These are phyloP conservation scores for Sigmodon hispidus DNA, from an alignment of 2,113 vertebrate genomes.

Conservation along the genomic window DNA sequence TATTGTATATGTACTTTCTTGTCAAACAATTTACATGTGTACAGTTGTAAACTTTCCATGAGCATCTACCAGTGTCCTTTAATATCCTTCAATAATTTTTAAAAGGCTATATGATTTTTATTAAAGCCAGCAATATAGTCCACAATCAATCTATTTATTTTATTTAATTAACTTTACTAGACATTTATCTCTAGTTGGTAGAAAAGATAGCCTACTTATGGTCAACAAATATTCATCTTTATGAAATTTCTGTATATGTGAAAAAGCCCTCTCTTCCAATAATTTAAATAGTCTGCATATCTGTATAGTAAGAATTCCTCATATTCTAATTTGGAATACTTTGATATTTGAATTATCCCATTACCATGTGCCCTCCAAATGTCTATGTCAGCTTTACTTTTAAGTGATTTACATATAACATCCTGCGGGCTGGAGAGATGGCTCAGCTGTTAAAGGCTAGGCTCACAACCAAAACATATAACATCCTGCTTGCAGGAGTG, in stretches of 20 bases:
- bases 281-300: neutral
- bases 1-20: neutral
- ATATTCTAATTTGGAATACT: neutral
- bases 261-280: neutral
- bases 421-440: neutral
- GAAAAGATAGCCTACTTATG: neutral
- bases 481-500: neutral
- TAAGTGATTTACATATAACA: neutral
- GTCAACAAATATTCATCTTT: neutral
- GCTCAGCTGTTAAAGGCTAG: too few relatives aligned
- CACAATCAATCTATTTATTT: neutral
- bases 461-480: too few relatives aligned
- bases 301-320: neutral
- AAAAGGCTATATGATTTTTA: neutral
- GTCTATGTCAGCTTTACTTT: neutral
- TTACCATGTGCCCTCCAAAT: neutral
- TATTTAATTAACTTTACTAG: constrained; percentile 30
- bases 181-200: neutral
- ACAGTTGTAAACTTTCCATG: constrained; percentile 46
- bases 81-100: constrained; percentile 30
- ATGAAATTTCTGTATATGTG: neutral
- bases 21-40: neutral
- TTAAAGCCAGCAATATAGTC: neutral
- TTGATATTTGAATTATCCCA: neutral
- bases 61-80: constrained; percentile 21